Conservation (phyloP, 2,113 vertebrate genomes). For the Zapus hudsonius region DNA sequence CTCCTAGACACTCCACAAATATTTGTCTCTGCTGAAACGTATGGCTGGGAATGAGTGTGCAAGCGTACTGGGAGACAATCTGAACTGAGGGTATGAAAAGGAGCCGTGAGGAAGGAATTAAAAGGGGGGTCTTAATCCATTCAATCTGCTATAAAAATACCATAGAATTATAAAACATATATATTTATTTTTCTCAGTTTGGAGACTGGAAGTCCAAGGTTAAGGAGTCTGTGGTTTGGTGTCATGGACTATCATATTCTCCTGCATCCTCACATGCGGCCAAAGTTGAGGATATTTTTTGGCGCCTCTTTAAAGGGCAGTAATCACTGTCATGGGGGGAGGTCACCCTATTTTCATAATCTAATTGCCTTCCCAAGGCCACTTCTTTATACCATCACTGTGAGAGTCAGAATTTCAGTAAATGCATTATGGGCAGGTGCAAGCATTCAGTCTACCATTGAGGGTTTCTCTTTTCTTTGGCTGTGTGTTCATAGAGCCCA, state of each 20-base stretch:
- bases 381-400: background rate
- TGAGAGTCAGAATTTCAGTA: background rate
- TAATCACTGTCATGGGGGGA: background rate
- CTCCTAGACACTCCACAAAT: background rate
- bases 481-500: background rate
- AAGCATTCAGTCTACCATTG: background rate
- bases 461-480: background rate
- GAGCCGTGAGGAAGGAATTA: background rate
- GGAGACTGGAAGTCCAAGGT: background rate
- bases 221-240: background rate
- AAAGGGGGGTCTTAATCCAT: background rate
- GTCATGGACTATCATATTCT: background rate
- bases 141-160: background rate
- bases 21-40: background rate
- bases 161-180: background rate
- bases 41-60: background rate
- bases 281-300: background rate
- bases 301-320: background rate
- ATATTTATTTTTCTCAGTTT: background rate
- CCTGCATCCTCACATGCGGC: background rate
- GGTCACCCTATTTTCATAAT: background rate
- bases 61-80: background rate
- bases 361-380: background rate
- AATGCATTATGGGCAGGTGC: no score
- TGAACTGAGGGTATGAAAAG: background rate